phyloP scores from a whole-genome alignment of 1,140 invertebrate species.

The Formica exsecta region DNA sequence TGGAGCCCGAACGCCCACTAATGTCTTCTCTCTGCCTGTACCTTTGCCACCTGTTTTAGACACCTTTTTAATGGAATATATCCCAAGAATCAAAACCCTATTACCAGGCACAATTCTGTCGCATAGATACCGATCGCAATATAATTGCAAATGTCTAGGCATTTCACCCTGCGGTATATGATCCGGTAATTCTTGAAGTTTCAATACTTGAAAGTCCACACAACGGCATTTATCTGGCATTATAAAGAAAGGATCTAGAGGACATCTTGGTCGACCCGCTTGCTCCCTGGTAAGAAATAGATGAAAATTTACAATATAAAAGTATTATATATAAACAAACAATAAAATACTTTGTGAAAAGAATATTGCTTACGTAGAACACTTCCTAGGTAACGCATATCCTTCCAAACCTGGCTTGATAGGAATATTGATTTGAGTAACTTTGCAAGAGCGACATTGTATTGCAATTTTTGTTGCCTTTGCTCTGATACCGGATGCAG shows the following conservation, averaged over 20 bases:
- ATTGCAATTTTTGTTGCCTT: slow-evolving; percentile 98
- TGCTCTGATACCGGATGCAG: slow-evolving; percentile 96
- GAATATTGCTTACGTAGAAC: slow-evolving; percentile 91
- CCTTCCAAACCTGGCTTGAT: slow-evolving; percentile 99
- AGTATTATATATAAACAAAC: not conserved
- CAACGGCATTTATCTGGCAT: slow-evolving; percentile 99
- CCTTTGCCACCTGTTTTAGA: slow-evolving; percentile 88
- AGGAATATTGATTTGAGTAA: slow-evolving; percentile 94
- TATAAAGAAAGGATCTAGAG: slow-evolving; percentile 99
- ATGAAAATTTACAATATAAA: not conserved
- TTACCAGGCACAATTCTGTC: slow-evolving; percentile 99
- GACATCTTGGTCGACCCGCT: slow-evolving; percentile 95
- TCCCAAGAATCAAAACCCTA: slow-evolving; percentile 96
- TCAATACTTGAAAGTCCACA: slow-evolving; percentile 96
- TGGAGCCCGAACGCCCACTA: slow-evolving; percentile 96
- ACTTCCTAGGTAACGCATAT: slow-evolving; percentile 98
- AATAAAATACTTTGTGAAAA: slow-evolving; percentile 25
- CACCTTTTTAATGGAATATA: slow-evolving; percentile 98
- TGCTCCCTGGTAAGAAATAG: slow-evolving; percentile 90
- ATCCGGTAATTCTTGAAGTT: slow-evolving; percentile 98
- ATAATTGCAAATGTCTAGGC: slow-evolving; percentile 98
- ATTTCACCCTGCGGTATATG: slow-evolving; percentile 99
- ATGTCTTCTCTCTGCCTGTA: slow-evolving; percentile 93
- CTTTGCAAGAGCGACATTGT: slow-evolving; percentile 97
- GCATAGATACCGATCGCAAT: slow-evolving; percentile 97